Conservation (phyloP, 92 coral and sea anemone species). For the Epizoanthus stellaris region DNA sequence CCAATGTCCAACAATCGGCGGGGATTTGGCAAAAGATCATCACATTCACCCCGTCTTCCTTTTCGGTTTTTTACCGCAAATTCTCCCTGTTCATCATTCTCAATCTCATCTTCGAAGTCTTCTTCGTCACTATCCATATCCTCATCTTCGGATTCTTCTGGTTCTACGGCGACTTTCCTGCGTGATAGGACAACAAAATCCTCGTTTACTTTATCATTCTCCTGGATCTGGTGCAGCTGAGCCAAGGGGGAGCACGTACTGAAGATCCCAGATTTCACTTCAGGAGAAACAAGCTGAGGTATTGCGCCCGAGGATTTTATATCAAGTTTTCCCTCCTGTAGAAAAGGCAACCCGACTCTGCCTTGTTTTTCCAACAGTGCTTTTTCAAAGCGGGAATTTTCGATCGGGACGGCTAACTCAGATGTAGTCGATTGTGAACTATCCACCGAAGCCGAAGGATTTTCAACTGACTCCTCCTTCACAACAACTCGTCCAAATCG, state of each 20-base stretch:
- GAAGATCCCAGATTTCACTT: slow-evolving; percentile 57
- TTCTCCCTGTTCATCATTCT: slow-evolving; percentile 65
- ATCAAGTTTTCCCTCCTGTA: slow-evolving; percentile 62
- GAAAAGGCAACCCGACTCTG: slow-evolving; percentile 37
- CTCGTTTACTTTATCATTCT: background rate
- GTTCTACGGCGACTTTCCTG: slow-evolving; percentile 40
- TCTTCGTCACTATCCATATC: slow-evolving; percentile 89
- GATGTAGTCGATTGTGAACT: slow-evolving; percentile 37
- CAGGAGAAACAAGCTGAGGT: slow-evolving; percentile 75
- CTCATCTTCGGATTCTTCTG: slow-evolving; percentile 82
- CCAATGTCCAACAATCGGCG: slow-evolving; percentile 87
- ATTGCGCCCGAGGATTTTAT: slow-evolving; percentile 45
- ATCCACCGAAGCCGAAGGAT: background rate
- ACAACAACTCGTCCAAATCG: slow-evolving; percentile 46
- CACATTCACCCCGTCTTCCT: slow-evolving; percentile 92
- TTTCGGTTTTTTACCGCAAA: slow-evolving; percentile 78
- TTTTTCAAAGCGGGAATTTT: slow-evolving; percentile 27
- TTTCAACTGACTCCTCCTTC: slow-evolving; percentile 20
- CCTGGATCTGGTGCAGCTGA: slow-evolving; percentile 8
- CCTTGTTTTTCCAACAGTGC: background rate
- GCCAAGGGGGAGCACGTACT: slow-evolving; percentile 1
- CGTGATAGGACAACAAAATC: background rate
- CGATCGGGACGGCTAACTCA: slow-evolving; percentile 28
- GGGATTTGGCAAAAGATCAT: slow-evolving; percentile 97
- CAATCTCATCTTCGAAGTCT: slow-evolving; percentile 83